These are phyloP conservation scores for Selenia dentaria DNA, from an alignment of 2,888 invertebrate genomes.

Conservation along the genomic window DNA sequence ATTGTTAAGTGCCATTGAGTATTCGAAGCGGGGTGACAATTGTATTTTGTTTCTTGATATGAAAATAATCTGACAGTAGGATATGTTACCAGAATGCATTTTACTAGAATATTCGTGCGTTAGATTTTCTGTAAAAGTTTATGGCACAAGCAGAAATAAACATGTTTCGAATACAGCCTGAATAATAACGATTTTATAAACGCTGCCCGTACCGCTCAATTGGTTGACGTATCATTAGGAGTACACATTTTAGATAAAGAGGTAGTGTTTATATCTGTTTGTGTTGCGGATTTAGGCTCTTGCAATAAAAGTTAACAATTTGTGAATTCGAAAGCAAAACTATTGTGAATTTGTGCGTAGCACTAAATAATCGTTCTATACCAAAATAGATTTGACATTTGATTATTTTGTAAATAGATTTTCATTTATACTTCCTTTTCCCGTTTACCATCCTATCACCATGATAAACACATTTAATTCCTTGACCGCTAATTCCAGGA, in stretches of 20 bases:
- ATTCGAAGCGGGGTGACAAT: slow-evolving; percentile 3
- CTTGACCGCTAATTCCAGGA: too few relatives aligned
- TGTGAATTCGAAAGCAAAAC: slow-evolving; percentile 20
- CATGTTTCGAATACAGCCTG: background rate
- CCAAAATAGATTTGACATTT: slow-evolving; percentile 69
- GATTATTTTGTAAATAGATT: slow-evolving; percentile 62
- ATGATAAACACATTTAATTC: too few relatives aligned
- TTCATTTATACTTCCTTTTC: slow-evolving; percentile 27
- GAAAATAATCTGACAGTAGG: slow-evolving; percentile 11
- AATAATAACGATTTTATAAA: too few relatives aligned
- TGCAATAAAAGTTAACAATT: slow-evolving; percentile 19
- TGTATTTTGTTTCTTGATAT: background rate
- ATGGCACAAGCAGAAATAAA: slow-evolving; percentile 3
- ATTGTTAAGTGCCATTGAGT: slow-evolving; percentile 21
- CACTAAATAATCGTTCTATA: slow-evolving; percentile 66
- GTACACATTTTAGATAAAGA: too few relatives aligned
- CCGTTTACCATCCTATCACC: background rate
- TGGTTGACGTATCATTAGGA: too few relatives aligned
- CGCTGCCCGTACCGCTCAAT: too few relatives aligned
- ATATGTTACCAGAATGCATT: slow-evolving; percentile 25
- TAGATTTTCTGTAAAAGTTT: slow-evolving; percentile 2
- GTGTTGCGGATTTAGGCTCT: slow-evolving; percentile 10
- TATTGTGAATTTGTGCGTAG: slow-evolving; percentile 55
- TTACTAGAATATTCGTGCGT: slow-evolving; percentile 10
- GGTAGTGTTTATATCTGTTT: slow-evolving; percentile 5